Base-by-base conservation (phyloP, 2,888 invertebrate species). In the Abscondita cerata region DNA sequence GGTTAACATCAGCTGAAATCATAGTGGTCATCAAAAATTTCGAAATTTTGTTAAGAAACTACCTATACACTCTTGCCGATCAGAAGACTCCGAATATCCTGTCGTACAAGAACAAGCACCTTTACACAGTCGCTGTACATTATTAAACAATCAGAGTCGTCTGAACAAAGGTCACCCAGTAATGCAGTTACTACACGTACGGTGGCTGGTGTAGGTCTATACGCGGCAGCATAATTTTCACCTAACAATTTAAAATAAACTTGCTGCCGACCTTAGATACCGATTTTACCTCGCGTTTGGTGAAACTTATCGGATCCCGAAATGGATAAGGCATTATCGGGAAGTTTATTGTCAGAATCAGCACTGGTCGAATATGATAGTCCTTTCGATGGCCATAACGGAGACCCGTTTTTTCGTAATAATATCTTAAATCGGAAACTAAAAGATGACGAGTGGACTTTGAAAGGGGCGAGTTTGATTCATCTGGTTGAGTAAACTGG, bases 381-480 rank as follows among this genome's bases (percentile, higher is more conserved):
- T 59, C 74, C 74, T 63, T 73, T 75, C 41, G 72, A 72, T 8
- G 76, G 75, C 41, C 73, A 73, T 40, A 75, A 69, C 62, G 75
- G 67, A 56, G 77, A 72, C 62, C 78, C 77, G 54, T 76, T 76
- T 86, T 77, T 82, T 86, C 78, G 82, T 89, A 83, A 83, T 88
- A 88, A 76, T 87, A 87, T 72, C 88, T 85, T 46, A 84, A 81
- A 74, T 89, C 89, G 6, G 89, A 89, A 51, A 89, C 87, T 65
- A 90, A 82, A 48, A 92, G 83, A 80, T 92, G 92, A 73, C 92
- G 85, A 6, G 92, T 92, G 9, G 92, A 91, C 80, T 93, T 93
- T 13, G 91, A 91, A 65, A 88, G 79, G 52, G 86, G 86, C 1
- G 90, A 90, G 41, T 86, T 86, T 56, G 85, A 85, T 72, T 91